Evolutionary conservation across 2,797 vertebrate species (phyloP), one percentile per base, ranked within the genome.

Genomic region (Hoplostethus atlanticus): DNA sequence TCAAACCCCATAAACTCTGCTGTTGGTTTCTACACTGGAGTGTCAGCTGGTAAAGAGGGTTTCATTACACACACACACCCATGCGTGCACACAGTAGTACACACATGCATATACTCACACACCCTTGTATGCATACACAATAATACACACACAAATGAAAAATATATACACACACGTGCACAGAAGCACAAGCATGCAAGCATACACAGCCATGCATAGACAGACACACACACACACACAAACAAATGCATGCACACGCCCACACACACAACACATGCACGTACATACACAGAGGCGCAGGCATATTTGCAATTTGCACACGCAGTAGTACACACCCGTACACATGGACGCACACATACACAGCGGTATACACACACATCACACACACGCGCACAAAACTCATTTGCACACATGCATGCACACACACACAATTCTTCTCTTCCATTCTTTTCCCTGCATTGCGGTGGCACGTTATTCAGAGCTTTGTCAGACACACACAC

Each of bases 391-490:
- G 17, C 57, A 51, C 44, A 44, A 16, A 61, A 12, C 5, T 68
- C 25, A 53, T 59, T 38, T 64, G 21, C 63, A 52, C n/a, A 36
- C 31, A 38, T n/a, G 2, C 40, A 21, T 42, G 71, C 38, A 53
- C 48, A 64, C 56, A 70, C 60, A 74, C 36, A 81, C 72, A 80
- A 73, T 83, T 82, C 73, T 83, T 82, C 73, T 79, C 55, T 55
- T 3, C 17, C 4, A 69, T 81, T 79, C 64, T 84, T 83, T 81
- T 70, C 65, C 17, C 61, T 64, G 16, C 50, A 77, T 50, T 71
- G 59, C 62, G 51, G 61, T 76, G 59, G 57, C 55, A 64, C 69
- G 57, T 76, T 77, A 68, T 85, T 73, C 38, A 71, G 46, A 61
- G 74, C 60, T 76, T 83, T 61, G 72, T 71, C 56, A 21, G 8